Conservation (phyloP, 2,888 invertebrate genomes). For the Nyleta sp. region DNA sequence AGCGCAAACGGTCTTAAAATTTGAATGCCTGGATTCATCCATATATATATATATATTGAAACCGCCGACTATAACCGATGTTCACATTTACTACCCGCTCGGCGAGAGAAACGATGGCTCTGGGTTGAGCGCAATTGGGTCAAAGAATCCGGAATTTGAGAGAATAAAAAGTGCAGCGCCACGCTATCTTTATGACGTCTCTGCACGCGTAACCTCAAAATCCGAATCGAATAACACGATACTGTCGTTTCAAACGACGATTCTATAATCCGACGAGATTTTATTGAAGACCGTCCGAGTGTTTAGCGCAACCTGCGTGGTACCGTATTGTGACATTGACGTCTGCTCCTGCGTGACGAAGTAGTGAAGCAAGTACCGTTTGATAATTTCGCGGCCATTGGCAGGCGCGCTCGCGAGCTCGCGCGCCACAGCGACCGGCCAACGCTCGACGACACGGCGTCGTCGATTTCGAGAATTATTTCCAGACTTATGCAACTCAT, state of each 20-base stretch:
- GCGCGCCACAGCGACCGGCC: slow-evolving; percentile 53
- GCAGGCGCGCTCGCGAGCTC: slow-evolving; percentile 49
- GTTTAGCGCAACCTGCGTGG: slow-evolving; percentile 46
- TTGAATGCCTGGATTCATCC: slow-evolving; percentile 27
- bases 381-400: slow-evolving; percentile 74
- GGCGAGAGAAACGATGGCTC: slow-evolving; percentile 19
- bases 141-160: slow-evolving; percentile 25
- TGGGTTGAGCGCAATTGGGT: slow-evolving; percentile 25
- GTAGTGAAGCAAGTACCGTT: slow-evolving; percentile 75
- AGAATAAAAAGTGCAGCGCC: neutral
- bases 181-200: slow-evolving; percentile 4
- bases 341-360: slow-evolving; percentile 68
- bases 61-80: slow-evolving; percentile 11
- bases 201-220: too few relatives aligned
- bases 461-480: slow-evolving; percentile 26
- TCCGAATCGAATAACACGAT: too few relatives aligned
- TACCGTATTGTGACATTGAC: slow-evolving; percentile 66
- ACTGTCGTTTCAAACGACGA: too few relatives aligned
- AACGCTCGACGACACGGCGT: slow-evolving; percentile 51
- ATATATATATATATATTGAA: neutral
- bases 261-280: too few relatives aligned
- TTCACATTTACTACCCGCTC: slow-evolving; percentile 36
- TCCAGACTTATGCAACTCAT: too few relatives aligned
- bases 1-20: slow-evolving; percentile 33
- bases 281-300: slow-evolving; percentile 11